A percentile compares a stretch with the other conserved stretches of the same genome.
Evolutionary conservation across 2,888 invertebrate genomes (phyloP).

Genomic region (Uloborus plumipes): DNA sequence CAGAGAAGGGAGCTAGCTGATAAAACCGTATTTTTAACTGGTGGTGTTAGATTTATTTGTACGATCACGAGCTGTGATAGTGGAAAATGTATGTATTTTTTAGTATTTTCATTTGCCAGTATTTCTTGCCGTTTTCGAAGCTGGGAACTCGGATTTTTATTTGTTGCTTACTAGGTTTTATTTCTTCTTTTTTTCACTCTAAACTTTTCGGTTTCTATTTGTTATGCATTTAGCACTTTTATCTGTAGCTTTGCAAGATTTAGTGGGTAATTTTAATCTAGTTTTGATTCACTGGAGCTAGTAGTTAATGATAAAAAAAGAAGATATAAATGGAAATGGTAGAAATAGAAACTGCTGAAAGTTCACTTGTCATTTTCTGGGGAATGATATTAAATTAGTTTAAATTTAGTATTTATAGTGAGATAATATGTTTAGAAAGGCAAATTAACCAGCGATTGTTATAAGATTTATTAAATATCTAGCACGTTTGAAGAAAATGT

Average conservation of each 20-base stretch:
- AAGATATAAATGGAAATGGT: too few species aligned
- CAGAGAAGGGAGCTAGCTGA: conserved; percentile 20
- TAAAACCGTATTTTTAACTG: conserved; percentile 61
- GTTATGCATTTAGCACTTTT: conserved; percentile 1
- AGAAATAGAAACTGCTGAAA: too few species aligned
- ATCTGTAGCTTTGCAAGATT: background rate
- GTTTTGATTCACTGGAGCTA: too few species aligned
- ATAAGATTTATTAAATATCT: too few species aligned
- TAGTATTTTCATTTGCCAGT: conserved; percentile 10
- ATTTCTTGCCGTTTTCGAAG: conserved; percentile 24
- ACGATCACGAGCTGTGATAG: conserved; percentile 46
- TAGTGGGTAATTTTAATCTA: too few species aligned
- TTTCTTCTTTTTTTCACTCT: background rate
- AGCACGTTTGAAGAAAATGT: too few species aligned
- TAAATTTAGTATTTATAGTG: too few species aligned
- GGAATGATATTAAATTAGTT: too few species aligned
- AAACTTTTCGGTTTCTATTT: conserved; percentile 1
- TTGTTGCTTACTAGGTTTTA: background rate
- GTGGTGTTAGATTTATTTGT: conserved; percentile 63
- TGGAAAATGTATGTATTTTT: conserved; percentile 25
- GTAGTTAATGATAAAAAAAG: too few species aligned
- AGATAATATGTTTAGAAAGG: too few species aligned
- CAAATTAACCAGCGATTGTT: too few species aligned
- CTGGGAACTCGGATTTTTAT: conserved; percentile 26
- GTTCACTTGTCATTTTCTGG: too few species aligned